These are phyloP conservation scores for Zaprionus camerounensis DNA, from an alignment of 1,140 invertebrate species.

Conservation along the genomic window DNA sequence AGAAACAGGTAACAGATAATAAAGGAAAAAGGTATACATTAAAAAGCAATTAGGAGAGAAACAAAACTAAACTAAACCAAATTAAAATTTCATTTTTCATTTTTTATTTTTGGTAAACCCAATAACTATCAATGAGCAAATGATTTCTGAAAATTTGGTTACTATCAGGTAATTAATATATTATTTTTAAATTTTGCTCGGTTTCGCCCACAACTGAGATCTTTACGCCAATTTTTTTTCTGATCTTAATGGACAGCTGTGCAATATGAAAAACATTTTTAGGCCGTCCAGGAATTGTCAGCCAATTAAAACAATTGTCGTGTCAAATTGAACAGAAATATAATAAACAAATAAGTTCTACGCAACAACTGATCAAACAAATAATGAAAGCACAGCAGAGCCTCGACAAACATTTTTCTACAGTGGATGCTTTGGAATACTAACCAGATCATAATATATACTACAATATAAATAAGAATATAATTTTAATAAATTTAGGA, in stretches of 20 bases:
- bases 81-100: neutral
- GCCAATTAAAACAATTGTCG: constrained; percentile 43
- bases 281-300: neutral
- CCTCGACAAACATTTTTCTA: neutral
- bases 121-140: too few species aligned
- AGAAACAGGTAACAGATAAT: constrained; percentile 3
- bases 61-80: constrained; percentile 7
- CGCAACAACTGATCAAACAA: neutral
- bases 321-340: constrained; percentile 30
- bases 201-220: too few species aligned
- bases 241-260: too few species aligned
- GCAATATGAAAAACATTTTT: too few species aligned
- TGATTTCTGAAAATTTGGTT: too few species aligned
- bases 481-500: too few species aligned
- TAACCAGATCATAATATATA: too few species aligned
- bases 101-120: too few species aligned
- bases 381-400: constrained; percentile 18
- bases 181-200: too few species aligned
- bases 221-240: too few species aligned
- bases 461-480: too few species aligned
- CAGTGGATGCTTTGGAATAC: neutral
- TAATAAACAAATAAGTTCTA: constrained; percentile 4
- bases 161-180: too few species aligned
- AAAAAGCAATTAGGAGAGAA: constrained; percentile 35
- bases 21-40: constrained; percentile 31